Evolutionary conservation across 2,113 vertebrate genomes (phyloP).

Genomic region (Petrocephalus zakoni): DNA sequence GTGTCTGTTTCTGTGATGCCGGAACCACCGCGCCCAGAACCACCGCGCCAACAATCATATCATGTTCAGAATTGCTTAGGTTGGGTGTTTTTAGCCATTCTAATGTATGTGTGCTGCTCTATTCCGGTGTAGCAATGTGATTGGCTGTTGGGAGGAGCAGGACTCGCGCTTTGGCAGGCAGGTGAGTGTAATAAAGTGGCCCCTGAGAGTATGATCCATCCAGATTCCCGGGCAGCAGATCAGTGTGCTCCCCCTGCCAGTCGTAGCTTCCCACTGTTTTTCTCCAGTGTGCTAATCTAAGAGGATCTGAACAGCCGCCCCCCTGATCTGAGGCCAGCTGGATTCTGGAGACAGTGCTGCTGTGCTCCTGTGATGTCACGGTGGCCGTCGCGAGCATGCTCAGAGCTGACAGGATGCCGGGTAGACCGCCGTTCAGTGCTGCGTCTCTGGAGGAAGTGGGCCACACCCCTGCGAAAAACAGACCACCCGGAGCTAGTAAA

Average conservation of each 20-base stretch:
- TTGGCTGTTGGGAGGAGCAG: background rate
- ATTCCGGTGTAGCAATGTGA: background rate
- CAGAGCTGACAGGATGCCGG: constrained; percentile 52
- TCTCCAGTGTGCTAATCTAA: background rate
- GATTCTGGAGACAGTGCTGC: background rate
- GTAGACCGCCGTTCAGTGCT: constrained; percentile 49
- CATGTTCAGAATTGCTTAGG: background rate
- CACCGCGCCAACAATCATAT: background rate
- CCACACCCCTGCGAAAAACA: constrained; percentile 57
- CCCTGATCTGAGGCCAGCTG: background rate
- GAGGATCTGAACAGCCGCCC: background rate
- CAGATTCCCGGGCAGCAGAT: too few relatives aligned
- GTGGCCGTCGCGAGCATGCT: constrained; percentile 47
- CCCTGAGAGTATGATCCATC: background rate
- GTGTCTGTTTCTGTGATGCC: background rate
- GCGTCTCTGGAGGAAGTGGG: constrained; percentile 58
- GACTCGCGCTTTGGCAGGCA: background rate
- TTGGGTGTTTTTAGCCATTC: background rate
- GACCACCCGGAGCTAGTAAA: constrained; percentile 59
- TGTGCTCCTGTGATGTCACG: background rate
- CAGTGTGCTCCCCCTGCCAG: background rate
- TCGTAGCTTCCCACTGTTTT: too few relatives aligned
- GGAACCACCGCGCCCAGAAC: background rate
- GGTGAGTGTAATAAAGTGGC: background rate
- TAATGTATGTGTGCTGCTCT: background rate